phyloP scores from a whole-genome alignment of 2,113 vertebrate genomes.

The Gobio gobio region DNA sequence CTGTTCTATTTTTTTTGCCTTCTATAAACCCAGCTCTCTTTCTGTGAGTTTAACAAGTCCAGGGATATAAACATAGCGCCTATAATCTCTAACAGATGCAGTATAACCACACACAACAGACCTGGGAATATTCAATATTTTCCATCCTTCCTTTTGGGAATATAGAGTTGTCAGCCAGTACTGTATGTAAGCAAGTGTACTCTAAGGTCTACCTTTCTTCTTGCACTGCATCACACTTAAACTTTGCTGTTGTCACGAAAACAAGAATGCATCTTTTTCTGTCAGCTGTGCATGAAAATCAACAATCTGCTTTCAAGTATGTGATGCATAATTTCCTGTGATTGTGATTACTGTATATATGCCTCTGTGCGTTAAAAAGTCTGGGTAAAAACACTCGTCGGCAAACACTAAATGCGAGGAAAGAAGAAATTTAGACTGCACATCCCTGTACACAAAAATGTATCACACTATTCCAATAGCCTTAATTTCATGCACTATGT shows the following conservation, averaged over 20 bases:
- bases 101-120: not conserved
- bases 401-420: not conserved
- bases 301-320: constrained; percentile 9
- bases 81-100: not conserved
- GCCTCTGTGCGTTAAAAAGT: constrained; percentile 1
- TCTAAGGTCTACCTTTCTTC: not conserved
- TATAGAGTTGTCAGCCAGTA: not conserved
- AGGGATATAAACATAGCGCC: constrained; percentile 1
- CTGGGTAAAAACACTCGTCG: not conserved
- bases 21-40: not conserved
- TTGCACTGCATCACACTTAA: not conserved
- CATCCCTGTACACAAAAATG: not conserved
- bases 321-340: not conserved
- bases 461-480: not conserved
- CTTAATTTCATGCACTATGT: not conserved
- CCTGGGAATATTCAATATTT: not conserved
- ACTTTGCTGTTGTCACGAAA: not conserved
- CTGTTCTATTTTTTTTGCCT: not conserved
- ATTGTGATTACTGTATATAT: not conserved
- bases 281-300: constrained; percentile 1
- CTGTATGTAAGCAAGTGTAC: not conserved
- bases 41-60: constrained; percentile 11
- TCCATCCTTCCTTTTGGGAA: not conserved
- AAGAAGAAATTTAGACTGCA: not conserved
- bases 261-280: not conserved